Base-by-base conservation (phyloP, 2,113 vertebrate species). In the Halichoeres trimaculatus region DNA sequence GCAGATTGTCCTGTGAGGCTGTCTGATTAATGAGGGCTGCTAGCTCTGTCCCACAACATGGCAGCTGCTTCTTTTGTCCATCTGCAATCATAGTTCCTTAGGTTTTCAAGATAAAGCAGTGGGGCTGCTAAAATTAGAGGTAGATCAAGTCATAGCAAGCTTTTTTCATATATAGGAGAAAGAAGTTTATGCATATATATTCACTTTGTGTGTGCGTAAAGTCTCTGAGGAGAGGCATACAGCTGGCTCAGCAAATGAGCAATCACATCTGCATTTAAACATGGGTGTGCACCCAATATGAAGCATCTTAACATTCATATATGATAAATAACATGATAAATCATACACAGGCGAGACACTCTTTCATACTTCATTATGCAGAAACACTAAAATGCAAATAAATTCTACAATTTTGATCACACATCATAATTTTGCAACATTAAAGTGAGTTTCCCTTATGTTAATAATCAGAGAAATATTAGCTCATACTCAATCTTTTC, bases 1-100 rank as follows among this genome's bases (percentile, higher is more conserved):
- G n/a, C 47, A 69, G 70, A 58, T 74, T 62, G 66, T 67, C 76
- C 52, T 41, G 20, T 59, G 62, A 70, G 70, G 35, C 40, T 50
- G 23, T 12, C 54, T 55, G 58, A 19, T 54, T 55, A 70, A 70
- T 53, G 54, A 78, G 53, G 17, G 50, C 9, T 74, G n/a, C 51
- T 40, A 26, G 50, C 61, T 45, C 14, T 14, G 40, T 48, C 41
- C 41, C 53, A 30, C 52, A 72, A 54, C 47, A 12, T 51, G 41
- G 14, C 58, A 74, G 38, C 57, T 14, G 22, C 47, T 60, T 34
- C n/a, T 34, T 36, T 71, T 20, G 5, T 16, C 12, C 12, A 13
- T 16, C 12, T 10, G 10, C 47, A 2, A 43, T 40, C 19, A 51
- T 55, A 16, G 34, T 54, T 10, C 61, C 45, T n/a, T 8, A 47